A percentile compares a stretch with the other conserved stretches of the same genome.
Conservation (phyloP, 2,797 vertebrate genomes). For the Callimico goeldii region DNA sequence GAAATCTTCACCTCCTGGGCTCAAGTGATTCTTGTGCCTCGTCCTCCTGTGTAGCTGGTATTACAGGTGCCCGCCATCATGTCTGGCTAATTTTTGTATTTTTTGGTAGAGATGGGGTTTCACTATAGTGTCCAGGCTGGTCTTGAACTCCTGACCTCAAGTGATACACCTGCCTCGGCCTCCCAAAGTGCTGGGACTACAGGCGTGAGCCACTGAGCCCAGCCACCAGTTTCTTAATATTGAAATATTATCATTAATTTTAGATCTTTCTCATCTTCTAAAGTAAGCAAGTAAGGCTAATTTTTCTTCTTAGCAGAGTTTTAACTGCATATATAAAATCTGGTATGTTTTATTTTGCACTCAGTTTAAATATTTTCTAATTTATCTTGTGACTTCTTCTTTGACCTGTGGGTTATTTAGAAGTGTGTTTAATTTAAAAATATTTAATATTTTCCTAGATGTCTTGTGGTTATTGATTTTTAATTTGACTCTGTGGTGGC, state of each 20-base stretch:
- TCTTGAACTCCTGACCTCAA: neutral
- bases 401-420: neutral
- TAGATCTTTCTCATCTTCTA: neutral
- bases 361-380: slow-evolving; percentile 7
- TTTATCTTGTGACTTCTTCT: neutral
- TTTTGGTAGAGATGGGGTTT: neutral
- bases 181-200: neutral
- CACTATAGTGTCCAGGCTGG: neutral
- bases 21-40: neutral
- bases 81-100: neutral
- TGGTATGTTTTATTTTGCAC: neutral
- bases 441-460: neutral
- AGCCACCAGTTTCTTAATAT: neutral
- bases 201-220: no score
- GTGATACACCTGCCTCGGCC: neutral
- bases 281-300: neutral
- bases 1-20: neutral
- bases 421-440: neutral
- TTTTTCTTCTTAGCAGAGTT: neutral
- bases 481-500: neutral
- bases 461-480: neutral
- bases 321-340: neutral
- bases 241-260: neutral
- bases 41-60: neutral
- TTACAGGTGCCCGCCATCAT: rapidly evolving